A percentile compares a stretch with the other conserved stretches of the same genome.
Evolutionary conservation across 2,888 invertebrate genomes (phyloP).

Genomic region (Beris morrisii): DNA sequence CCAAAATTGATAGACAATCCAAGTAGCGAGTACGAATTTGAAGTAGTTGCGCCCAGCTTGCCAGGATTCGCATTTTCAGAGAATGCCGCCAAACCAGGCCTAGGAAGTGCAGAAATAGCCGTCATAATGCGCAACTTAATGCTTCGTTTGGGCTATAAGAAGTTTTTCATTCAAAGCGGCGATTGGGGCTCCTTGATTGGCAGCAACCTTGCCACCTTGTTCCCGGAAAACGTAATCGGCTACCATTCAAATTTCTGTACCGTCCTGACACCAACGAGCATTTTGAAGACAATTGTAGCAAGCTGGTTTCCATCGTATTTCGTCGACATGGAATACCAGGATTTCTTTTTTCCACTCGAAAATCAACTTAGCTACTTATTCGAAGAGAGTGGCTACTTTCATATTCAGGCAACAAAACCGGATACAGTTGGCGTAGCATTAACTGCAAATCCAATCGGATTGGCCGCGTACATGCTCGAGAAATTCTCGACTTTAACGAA

Average conservation of each 20-base stretch:
- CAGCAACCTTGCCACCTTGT: slow-evolving; percentile 63
- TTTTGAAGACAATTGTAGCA: slow-evolving; percentile 57
- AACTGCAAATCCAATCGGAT: slow-evolving; percentile 67
- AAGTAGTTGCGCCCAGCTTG: slow-evolving; percentile 68
- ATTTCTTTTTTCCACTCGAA: slow-evolving; percentile 58
- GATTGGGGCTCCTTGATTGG: slow-evolving; percentile 78
- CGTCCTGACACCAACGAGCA: slow-evolving; percentile 47
- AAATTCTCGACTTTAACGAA: slow-evolving; percentile 78
- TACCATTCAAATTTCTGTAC: slow-evolving; percentile 67
- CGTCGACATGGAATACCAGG: slow-evolving; percentile 58
- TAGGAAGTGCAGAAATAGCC: slow-evolving; percentile 61
- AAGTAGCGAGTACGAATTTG: slow-evolving; percentile 64
- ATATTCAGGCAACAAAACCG: slow-evolving; percentile 85
- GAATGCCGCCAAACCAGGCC: slow-evolving; percentile 61
- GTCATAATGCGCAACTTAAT: slow-evolving; percentile 67
- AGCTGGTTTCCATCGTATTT: slow-evolving; percentile 62
- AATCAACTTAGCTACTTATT: slow-evolving; percentile 45
- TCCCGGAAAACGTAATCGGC: slow-evolving; percentile 63
- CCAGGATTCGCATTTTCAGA: slow-evolving; percentile 73
- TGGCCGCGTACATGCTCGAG: slow-evolving; percentile 88
- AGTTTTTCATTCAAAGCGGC: slow-evolving; percentile 73
- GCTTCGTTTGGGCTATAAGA: slow-evolving; percentile 65
- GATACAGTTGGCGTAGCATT: slow-evolving; percentile 71
- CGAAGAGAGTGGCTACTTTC: slow-evolving; percentile 64
- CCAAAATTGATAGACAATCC: slow-evolving; percentile 63